Conservation (phyloP, 92 coral and sea anemone species). For the Epizoanthus illoricatus region DNA sequence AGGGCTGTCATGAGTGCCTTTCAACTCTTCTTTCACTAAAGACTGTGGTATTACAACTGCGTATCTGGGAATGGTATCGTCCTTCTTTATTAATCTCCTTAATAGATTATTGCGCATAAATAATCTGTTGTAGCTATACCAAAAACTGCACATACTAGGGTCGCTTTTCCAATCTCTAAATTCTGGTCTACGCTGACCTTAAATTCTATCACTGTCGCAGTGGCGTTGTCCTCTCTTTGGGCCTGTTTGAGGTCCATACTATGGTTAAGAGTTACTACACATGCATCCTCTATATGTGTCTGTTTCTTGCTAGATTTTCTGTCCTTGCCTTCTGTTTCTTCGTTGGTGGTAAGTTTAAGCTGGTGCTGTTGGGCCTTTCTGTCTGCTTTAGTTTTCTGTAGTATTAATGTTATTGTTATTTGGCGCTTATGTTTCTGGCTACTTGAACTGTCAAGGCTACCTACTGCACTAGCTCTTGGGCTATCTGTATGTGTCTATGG, state of each 20-base stretch:
- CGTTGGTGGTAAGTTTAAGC: too few relatives aligned
- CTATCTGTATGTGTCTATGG: too few relatives aligned
- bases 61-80: constrained; percentile 16
- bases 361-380: too few relatives aligned
- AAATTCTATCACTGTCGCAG: not conserved
- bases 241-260: too few relatives aligned
- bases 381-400: not conserved
- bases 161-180: constrained; percentile 12
- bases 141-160: constrained; percentile 3
- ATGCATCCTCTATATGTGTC: too few relatives aligned
- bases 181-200: not conserved
- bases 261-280: too few relatives aligned
- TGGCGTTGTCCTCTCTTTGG: not conserved
- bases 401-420: too few relatives aligned
- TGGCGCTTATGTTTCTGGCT: too few relatives aligned
- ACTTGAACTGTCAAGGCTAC: too few relatives aligned
- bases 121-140: constrained; percentile 9
- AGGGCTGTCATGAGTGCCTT: not conserved
- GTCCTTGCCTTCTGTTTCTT: too few relatives aligned
- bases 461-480: too few relatives aligned
- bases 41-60: constrained; percentile 25
- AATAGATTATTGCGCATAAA: not conserved
- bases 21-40: not conserved
- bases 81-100: not conserved
- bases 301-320: too few relatives aligned